Conservation (phyloP, 2,113 vertebrate genomes). For the Hippoglossus stenolepis region DNA sequence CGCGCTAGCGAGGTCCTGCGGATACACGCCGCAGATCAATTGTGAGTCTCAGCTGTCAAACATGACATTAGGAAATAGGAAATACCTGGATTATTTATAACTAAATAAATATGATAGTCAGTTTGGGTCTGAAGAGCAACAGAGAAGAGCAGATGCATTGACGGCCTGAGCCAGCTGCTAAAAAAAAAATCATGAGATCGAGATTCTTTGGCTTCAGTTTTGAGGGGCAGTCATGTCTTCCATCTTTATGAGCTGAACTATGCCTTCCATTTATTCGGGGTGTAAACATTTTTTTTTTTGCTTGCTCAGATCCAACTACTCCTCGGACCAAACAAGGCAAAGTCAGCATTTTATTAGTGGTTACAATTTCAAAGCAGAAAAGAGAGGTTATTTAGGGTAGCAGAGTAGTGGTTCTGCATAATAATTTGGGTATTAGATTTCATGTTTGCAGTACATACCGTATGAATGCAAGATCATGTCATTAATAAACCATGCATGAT, state of each 20-base stretch:
- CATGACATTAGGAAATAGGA: no score
- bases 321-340: background rate
- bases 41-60: no score
- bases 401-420: background rate
- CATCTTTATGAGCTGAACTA: background rate
- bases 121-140: no score
- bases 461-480: background rate
- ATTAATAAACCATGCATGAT: constrained; percentile 21
- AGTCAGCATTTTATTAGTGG: constrained; percentile 6
- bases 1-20: no score
- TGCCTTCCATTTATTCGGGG: background rate
- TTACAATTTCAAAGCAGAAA: background rate
- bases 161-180: background rate
- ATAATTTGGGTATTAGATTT: constrained; percentile 5
- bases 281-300: background rate
- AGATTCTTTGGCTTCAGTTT: background rate
- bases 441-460: background rate
- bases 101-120: no score
- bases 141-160: no score
- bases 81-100: no score
- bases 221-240: background rate
- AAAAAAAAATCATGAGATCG: background rate
- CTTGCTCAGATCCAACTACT: background rate
- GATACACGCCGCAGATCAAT: no score
- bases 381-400: background rate